A percentile compares a stretch with the other conserved stretches of the same genome.
Conservation (phyloP, 2,797 vertebrate genomes). For the Allochrocebus solatus region DNA sequence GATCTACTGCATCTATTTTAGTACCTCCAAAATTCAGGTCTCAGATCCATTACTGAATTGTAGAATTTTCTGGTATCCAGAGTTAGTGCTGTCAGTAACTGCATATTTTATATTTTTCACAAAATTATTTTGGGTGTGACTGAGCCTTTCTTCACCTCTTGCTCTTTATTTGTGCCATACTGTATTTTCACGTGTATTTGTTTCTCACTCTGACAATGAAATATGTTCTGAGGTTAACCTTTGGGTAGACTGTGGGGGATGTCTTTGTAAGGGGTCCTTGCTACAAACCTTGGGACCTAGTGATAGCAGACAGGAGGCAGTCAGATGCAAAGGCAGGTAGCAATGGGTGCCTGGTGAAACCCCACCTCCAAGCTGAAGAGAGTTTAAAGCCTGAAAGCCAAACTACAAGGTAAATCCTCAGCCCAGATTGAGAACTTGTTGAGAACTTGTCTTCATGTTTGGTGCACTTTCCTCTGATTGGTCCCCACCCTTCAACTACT, state of each 20-base stretch:
- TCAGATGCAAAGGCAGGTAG: background rate
- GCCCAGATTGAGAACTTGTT: background rate
- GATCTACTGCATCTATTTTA: background rate
- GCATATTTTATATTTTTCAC: background rate
- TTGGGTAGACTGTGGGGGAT: background rate
- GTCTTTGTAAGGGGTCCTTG: background rate
- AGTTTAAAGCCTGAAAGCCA: background rate
- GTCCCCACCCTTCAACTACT: background rate
- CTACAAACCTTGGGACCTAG: background rate
- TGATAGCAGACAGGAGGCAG: background rate
- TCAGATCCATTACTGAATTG: background rate
- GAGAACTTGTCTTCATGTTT: background rate
- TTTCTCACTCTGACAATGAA: background rate
- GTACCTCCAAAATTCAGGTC: background rate
- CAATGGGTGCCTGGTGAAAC: background rate
- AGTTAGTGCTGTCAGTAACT: background rate
- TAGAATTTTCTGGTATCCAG: background rate
- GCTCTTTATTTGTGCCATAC: background rate
- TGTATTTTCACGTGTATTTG: background rate
- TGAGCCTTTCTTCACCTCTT: background rate
- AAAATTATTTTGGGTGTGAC: background rate
- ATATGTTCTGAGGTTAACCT: background rate
- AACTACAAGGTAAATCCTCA: background rate
- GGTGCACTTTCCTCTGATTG: background rate
- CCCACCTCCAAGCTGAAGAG: too few relatives aligned